Conservation (phyloP, 2,888 invertebrate species). For the Dorcus hopei region DNA sequence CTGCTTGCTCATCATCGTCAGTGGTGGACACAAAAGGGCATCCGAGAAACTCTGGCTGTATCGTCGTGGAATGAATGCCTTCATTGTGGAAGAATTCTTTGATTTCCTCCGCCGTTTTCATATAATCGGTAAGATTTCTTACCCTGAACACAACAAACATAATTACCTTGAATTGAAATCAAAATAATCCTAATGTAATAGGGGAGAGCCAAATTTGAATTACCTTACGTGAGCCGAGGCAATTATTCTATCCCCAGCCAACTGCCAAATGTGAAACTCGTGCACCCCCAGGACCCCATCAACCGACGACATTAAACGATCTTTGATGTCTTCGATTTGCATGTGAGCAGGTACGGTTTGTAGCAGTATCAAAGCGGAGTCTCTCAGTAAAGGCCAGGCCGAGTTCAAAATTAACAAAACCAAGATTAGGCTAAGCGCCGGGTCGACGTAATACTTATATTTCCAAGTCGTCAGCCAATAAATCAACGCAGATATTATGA, state of each 20-base stretch:
- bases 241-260: conserved; percentile 94
- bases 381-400: conserved; percentile 88
- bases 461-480: conserved; percentile 80
- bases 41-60: conserved; percentile 96
- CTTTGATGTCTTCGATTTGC: conserved; percentile 88
- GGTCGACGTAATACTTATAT: conserved; percentile 87
- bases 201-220: not conserved
- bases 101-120: conserved; percentile 94
- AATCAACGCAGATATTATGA: conserved; percentile 73
- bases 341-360: conserved; percentile 99
- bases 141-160: too few species aligned
- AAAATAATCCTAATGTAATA: too few species aligned
- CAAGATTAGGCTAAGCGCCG: conserved; percentile 85
- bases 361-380: conserved; percentile 90
- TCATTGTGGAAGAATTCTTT: conserved; percentile 98
- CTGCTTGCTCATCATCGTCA: conserved; percentile 54
- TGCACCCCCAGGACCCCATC: conserved; percentile 95
- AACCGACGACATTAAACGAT: conserved; percentile 81
- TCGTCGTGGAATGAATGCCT: conserved; percentile 97
- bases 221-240: conserved; percentile 95
- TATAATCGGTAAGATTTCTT: conserved; percentile 90
- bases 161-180: too few species aligned
- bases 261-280: conserved; percentile 98
- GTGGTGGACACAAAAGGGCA: conserved; percentile 52
- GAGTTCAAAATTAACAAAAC: conserved; percentile 83